Conservation (phyloP, 2,113 vertebrate genomes). For the Tetrao urogallus region DNA sequence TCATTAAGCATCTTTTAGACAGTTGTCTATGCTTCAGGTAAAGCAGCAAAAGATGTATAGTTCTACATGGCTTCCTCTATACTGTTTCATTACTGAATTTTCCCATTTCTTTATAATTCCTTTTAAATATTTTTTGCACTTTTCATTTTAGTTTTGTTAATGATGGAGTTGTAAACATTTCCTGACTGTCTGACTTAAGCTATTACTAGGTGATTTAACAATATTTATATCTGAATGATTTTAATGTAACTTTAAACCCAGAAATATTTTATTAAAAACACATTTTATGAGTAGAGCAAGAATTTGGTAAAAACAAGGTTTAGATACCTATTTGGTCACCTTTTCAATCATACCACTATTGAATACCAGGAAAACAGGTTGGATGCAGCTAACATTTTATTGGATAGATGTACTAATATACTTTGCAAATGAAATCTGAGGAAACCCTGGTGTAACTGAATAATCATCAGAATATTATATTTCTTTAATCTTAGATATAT, state of each 20-base stretch:
- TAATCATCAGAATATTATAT: neutral
- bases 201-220: neutral
- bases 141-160: neutral
- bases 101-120: neutral
- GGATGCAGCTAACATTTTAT: neutral
- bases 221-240: neutral
- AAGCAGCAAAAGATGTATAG: neutral
- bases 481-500: neutral
- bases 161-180: neutral
- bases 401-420: neutral
- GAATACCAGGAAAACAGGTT: neutral
- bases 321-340: neutral
- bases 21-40: fast-evolving
- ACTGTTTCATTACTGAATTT: neutral
- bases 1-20: neutral
- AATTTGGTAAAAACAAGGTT: neutral
- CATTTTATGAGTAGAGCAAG: neutral
- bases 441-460: neutral
- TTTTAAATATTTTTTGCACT: neutral
- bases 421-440: neutral
- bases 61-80: neutral
- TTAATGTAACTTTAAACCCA: neutral
- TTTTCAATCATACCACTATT: neutral
- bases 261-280: neutral
- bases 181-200: neutral